Evolutionary conservation across 2,888 invertebrate species (phyloP).

Genomic region (Meandrusa payeni): DNA sequence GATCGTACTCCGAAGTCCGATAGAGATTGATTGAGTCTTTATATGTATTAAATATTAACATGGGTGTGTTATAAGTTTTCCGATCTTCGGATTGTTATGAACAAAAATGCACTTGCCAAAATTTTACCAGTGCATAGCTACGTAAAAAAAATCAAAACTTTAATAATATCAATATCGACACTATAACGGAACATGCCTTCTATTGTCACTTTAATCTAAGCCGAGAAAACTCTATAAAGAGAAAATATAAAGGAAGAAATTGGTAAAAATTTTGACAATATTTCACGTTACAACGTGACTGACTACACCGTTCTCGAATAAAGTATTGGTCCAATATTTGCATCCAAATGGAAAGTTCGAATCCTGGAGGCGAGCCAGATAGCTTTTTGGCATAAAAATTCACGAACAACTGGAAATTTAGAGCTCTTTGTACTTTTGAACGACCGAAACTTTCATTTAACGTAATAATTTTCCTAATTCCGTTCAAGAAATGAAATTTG

Average conservation of each 20-base stretch:
- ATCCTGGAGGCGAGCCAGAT: conserved; percentile 15
- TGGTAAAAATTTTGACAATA: conserved; percentile 8
- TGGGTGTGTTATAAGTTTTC: too few relatives aligned
- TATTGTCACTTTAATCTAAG: too few relatives aligned
- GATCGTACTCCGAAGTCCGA: too few relatives aligned
- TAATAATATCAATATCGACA: too few relatives aligned
- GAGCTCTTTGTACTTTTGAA: conserved; percentile 1
- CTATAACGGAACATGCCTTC: too few relatives aligned
- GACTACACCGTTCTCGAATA: conserved; percentile 10
- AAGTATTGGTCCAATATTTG: conserved; percentile 20
- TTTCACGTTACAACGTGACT: conserved; percentile 11
- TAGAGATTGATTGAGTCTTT: too few relatives aligned
- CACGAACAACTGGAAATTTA: conserved; percentile 1
- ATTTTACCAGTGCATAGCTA: too few relatives aligned
- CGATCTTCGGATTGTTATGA: too few relatives aligned
- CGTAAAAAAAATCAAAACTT: too few relatives aligned
- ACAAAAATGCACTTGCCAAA: too few relatives aligned
- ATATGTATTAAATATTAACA: too few relatives aligned
- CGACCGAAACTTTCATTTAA: neutral
- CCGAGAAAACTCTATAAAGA: too few relatives aligned
- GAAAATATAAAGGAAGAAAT: conserved; percentile 1
- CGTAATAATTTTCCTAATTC: neutral
- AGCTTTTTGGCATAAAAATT: conserved; percentile 8
- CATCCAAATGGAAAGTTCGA: conserved; percentile 20
- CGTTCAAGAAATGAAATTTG: neutral